Evolutionary conservation across 2,888 invertebrate genomes (phyloP).

Genomic region (Hipparchia sbordonii): DNA sequence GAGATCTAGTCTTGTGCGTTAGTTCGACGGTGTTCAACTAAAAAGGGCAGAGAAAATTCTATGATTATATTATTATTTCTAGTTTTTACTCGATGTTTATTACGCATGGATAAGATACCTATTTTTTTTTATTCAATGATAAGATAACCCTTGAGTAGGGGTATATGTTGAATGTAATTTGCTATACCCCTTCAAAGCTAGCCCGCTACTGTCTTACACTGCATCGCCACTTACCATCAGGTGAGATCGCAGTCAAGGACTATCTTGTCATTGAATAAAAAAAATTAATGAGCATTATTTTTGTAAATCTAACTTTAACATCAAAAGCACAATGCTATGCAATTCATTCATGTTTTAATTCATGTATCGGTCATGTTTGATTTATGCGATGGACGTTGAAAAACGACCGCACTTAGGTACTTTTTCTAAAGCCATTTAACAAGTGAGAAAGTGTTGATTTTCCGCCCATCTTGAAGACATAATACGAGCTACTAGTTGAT

Average conservation of each 20-base stretch:
- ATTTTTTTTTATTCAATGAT: no score
- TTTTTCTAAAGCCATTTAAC: constrained; percentile 44
- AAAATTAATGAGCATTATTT: not conserved
- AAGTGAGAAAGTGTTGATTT: constrained; percentile 37
- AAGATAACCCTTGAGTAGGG: no score
- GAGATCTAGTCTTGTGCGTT: constrained; percentile 22
- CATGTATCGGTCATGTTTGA: constrained; percentile 46
- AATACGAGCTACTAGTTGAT: no score
- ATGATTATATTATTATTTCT: not conserved
- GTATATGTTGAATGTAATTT: no score
- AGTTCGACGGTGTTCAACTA: constrained; percentile 3
- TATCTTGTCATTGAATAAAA: no score
- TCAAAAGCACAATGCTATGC: constrained; percentile 19
- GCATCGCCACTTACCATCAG: no score
- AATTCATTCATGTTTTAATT: constrained; percentile 41
- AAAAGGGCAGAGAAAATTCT: not conserved
- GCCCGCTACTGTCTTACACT: no score
- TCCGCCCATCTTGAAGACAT: not conserved
- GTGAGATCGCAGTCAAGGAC: no score
- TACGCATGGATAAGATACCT: not conserved
- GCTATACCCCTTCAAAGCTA: no score
- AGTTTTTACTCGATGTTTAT: no score
- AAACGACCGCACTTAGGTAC: constrained; percentile 44
- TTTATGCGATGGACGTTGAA: constrained; percentile 49
- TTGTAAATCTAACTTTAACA: constrained; percentile 10